Evolutionary conservation across 2,797 vertebrate species (phyloP).

Genomic region (Manis javanica): DNA sequence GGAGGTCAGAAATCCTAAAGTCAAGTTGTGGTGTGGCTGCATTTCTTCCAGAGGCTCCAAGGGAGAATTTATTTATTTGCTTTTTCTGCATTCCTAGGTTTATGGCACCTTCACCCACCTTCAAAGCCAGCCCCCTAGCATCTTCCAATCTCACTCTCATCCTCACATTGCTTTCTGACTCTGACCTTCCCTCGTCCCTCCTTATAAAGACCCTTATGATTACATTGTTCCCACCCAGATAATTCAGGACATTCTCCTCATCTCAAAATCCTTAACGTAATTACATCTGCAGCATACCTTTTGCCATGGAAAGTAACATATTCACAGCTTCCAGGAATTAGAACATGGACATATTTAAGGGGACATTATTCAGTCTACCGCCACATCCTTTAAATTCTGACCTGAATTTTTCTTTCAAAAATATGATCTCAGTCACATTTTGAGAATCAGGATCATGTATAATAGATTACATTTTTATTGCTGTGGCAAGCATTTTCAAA

Average conservation of each 20-base stretch:
- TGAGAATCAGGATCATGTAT: neutral
- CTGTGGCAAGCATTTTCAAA: neutral
- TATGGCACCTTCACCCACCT: neutral
- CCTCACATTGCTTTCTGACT: neutral
- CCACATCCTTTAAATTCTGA: neutral
- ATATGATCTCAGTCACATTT: neutral
- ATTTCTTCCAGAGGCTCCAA: neutral
- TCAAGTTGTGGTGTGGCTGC: neutral
- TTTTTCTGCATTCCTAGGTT: neutral
- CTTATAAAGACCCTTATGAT: neutral
- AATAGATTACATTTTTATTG: neutral
- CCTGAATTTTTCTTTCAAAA: neutral
- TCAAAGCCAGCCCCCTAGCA: neutral
- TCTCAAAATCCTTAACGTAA: neutral
- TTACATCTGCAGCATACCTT: neutral
- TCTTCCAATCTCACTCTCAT: neutral
- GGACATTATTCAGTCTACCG: neutral
- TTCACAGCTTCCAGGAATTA: neutral
- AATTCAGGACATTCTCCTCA: neutral
- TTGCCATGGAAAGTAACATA: neutral
- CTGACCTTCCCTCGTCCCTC: neutral
- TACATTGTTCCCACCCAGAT: neutral
- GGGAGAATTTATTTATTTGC: no score
- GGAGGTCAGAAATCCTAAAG: neutral
- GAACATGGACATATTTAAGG: neutral